Evolutionary conservation across 2,797 vertebrate species (phyloP).

Genomic region (Cephalopachus bancanus): DNA sequence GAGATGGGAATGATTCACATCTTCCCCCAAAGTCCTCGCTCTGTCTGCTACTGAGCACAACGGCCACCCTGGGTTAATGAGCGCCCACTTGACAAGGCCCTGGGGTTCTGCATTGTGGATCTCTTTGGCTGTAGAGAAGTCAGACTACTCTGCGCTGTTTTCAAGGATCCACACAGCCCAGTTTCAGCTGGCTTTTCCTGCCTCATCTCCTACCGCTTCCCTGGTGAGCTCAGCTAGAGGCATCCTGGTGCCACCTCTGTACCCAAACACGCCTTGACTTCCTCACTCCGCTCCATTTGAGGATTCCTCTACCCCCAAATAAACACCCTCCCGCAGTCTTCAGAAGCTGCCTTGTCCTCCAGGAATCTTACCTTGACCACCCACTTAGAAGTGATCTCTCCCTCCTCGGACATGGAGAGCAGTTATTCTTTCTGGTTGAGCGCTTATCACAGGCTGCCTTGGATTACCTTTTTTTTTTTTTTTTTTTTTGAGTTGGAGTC

Average conservation of each 20-base stretch:
- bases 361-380: neutral
- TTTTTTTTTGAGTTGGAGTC: too few species aligned
- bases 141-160: neutral
- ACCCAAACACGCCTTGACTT: neutral
- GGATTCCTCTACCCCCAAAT: too few species aligned
- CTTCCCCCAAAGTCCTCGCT: neutral
- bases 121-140: neutral
- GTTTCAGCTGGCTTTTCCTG: neutral
- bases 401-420: neutral
- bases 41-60: neutral
- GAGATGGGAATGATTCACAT: neutral
- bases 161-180: neutral
- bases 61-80: neutral
- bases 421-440: neutral
- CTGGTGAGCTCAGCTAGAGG: neutral
- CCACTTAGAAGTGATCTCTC: neutral
- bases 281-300: neutral
- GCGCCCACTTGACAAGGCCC: neutral
- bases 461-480: neutral
- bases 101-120: neutral
- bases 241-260: too few species aligned
- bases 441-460: neutral
- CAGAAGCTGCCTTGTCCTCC: neutral
- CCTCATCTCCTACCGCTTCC: neutral
- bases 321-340: neutral